A percentile compares a stretch with the other conserved stretches of the same genome.
These are phyloP conservation scores for Epizoanthus fatuus DNA, from an alignment of 92 coral and sea anemone species.

Conservation along the genomic window DNA sequence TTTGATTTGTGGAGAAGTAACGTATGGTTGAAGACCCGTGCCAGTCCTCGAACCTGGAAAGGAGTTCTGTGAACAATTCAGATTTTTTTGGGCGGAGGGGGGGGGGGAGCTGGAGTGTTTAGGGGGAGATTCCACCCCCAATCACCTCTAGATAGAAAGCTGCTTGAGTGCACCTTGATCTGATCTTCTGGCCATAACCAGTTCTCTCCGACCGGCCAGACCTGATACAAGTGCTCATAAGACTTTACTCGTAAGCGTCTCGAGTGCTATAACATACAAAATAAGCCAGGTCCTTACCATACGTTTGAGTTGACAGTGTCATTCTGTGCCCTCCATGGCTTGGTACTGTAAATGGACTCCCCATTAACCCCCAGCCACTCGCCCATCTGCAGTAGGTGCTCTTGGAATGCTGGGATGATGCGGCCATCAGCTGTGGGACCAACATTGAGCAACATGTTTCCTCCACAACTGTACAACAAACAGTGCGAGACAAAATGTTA, in stretches of 20 bases:
- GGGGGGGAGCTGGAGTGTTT: too few relatives aligned
- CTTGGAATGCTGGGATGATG: constrained; percentile 90
- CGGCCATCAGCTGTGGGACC: constrained; percentile 92
- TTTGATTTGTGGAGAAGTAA: too few relatives aligned
- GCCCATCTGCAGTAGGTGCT: constrained; percentile 87
- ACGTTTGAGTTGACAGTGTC: constrained; percentile 77
- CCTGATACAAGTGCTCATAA: too few relatives aligned
- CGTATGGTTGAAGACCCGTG: too few relatives aligned
- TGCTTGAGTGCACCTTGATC: too few relatives aligned
- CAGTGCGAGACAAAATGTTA: not conserved
- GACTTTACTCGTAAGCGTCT: too few relatives aligned
- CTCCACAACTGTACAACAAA: constrained; percentile 87
- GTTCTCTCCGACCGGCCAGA: too few relatives aligned
- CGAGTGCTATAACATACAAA: not conserved
- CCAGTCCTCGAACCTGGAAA: too few relatives aligned
- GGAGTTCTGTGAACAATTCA: too few relatives aligned
- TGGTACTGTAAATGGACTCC: constrained; percentile 82
- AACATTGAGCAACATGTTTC: constrained; percentile 83
- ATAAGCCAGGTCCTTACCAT: constrained; percentile 60
- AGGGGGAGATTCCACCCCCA: too few relatives aligned
- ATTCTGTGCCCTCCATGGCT: constrained; percentile 90
- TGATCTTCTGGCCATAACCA: not conserved
- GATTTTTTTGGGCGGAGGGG: too few relatives aligned
- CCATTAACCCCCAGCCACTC: constrained; percentile 91
- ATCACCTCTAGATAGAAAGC: too few relatives aligned